Percentiles rank a stretch among this genome's conserved stretches.
Conservation (phyloP, 53 echinoderm and acorn worm genomes). For the Henricia sp. region DNA sequence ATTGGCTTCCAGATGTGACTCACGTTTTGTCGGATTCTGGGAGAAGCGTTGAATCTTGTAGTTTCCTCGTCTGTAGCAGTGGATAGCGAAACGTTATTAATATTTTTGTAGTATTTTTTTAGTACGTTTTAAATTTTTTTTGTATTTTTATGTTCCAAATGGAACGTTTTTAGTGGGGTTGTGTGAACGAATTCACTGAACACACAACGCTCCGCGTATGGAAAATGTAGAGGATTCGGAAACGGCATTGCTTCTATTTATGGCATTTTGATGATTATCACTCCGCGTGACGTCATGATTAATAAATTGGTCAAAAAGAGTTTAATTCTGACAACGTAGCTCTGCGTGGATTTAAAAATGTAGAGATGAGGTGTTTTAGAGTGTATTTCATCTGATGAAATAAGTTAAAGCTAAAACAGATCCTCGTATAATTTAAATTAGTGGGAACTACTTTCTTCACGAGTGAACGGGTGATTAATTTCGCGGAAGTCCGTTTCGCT, state of each 20-base stretch:
- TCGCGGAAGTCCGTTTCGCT: too few species aligned
- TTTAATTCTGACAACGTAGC: too few species aligned
- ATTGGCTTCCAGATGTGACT: slow-evolving; percentile 39
- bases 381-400: too few species aligned
- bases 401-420: too few species aligned
- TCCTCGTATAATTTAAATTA: too few species aligned
- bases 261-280: not conserved
- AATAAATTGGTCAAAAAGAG: not conserved
- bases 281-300: slow-evolving; percentile 55
- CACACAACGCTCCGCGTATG: slow-evolving; percentile 57
- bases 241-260: slow-evolving; percentile 43
- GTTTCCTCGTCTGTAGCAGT: slow-evolving; percentile 58
- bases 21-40: slow-evolving; percentile 22
- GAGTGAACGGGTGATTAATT: too few species aligned
- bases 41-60: slow-evolving; percentile 17
- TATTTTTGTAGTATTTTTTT: slow-evolving; percentile 47
- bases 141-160: slow-evolving; percentile 63
- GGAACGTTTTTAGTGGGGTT: slow-evolving; percentile 59
- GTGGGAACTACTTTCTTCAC: too few species aligned
- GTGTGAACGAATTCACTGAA: slow-evolving; percentile 42
- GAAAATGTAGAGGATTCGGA: slow-evolving; percentile 16
- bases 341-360: too few species aligned
- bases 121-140: slow-evolving; percentile 43
- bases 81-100: not conserved
- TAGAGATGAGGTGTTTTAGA: too few species aligned